Conservation (phyloP, 2,888 invertebrate genomes). For the Drosophila vallismaia region DNA sequence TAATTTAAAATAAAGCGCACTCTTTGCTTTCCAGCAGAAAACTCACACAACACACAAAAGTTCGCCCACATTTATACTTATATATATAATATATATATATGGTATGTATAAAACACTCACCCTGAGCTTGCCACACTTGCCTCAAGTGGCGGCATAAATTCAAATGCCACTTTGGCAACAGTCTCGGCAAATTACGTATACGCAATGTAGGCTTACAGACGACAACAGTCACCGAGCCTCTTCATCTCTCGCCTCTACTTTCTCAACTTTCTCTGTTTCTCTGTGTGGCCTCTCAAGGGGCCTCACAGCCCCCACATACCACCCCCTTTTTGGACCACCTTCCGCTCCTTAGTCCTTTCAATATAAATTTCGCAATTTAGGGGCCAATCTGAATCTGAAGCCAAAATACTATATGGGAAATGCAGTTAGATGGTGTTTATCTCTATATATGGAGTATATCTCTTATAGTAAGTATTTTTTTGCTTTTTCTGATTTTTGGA, state of each 20-base stretch:
- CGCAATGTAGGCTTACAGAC: constrained; percentile 57
- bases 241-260: neutral
- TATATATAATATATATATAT: constrained; percentile 3
- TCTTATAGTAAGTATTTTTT: too few relatives aligned
- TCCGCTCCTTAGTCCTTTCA: constrained; percentile 22
- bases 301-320: constrained; percentile 23
- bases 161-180: constrained; percentile 71
- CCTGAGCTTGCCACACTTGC: constrained; percentile 53
- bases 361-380: constrained; percentile 58
- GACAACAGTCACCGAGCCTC: constrained; percentile 34
- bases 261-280: constrained; percentile 27
- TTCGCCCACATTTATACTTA: neutral
- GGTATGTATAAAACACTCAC: constrained; percentile 23
- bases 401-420: constrained; percentile 30
- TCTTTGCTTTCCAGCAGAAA: constrained; percentile 18
- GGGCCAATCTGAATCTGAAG: constrained; percentile 44
- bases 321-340: neutral
- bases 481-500: too few relatives aligned
- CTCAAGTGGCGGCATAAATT: constrained; percentile 76
- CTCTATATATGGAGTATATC: too few relatives aligned
- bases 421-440: constrained; percentile 17
- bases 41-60: neutral
- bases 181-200: constrained; percentile 69
- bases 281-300: constrained; percentile 57
- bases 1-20: constrained; percentile 63